Conservation (phyloP, 2,888 invertebrate species). For the Hololepta plana region DNA sequence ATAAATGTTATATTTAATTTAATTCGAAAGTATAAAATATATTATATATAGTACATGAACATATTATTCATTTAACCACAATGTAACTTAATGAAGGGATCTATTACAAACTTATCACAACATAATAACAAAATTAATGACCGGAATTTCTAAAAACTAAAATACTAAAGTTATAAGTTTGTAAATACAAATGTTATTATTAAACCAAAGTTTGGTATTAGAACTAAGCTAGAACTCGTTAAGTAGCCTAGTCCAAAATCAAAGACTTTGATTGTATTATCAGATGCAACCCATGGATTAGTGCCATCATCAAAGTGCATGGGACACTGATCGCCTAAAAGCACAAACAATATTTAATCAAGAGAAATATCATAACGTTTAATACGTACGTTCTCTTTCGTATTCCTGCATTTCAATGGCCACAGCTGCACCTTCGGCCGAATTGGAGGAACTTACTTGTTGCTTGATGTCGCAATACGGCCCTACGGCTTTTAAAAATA, state of each 20-base stretch:
- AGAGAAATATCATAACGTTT: conserved; percentile 1
- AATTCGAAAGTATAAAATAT: too few species aligned
- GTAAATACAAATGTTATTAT: too few species aligned
- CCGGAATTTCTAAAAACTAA: too few species aligned
- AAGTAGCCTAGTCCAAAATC: conserved; percentile 34
- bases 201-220: too few species aligned
- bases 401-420: conserved; percentile 81
- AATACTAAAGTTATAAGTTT: too few species aligned
- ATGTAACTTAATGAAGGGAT: too few species aligned
- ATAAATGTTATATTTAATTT: too few species aligned
- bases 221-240: too few species aligned
- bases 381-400: conserved; percentile 66
- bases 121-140: too few species aligned
- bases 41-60: too few species aligned
- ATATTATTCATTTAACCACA: too few species aligned
- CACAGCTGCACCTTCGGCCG: conserved; percentile 85
- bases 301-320: conserved; percentile 93
- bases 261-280: conserved; percentile 56
- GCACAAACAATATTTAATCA: conserved; percentile 1
- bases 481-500: conserved; percentile 56
- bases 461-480: conserved; percentile 82
- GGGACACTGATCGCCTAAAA: conserved; percentile 78
- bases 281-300: conserved; percentile 63
- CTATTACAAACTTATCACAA: too few species aligned
- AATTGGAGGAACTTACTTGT: conserved; percentile 75